Conservation (phyloP, 2,797 vertebrate genomes). For the Gymnoscopelus braueri region DNA sequence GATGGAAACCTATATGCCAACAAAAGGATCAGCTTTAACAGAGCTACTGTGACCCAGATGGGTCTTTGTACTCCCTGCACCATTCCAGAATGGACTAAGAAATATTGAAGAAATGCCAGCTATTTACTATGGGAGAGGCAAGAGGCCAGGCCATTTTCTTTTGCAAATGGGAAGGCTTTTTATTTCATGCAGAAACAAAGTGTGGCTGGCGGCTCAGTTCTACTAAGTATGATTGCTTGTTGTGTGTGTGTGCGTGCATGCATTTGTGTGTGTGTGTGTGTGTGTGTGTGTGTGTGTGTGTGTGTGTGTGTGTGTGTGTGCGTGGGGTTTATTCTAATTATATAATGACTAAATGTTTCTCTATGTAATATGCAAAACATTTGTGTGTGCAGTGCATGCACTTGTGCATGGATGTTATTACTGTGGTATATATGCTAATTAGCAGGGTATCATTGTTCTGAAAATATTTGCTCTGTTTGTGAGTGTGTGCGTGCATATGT, state of each 20-base stretch:
- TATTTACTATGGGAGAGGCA: slow-evolving; percentile 30
- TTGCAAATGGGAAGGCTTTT: slow-evolving; percentile 38
- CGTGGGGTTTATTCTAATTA: too few relatives aligned
- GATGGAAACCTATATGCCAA: slow-evolving; percentile 60
- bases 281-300: too few relatives aligned
- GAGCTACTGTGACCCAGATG: slow-evolving; percentile 63
- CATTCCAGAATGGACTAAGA: slow-evolving; percentile 46
- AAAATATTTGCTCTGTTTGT: neutral
- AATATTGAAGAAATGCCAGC: slow-evolving; percentile 34
- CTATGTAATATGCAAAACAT: too few relatives aligned
- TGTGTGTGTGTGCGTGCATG: slow-evolving; percentile 3
- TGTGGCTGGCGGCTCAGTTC: slow-evolving; percentile 33
- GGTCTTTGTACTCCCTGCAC: slow-evolving; percentile 47
- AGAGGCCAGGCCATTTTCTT: slow-evolving; percentile 24
- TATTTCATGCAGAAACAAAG: slow-evolving; percentile 40
- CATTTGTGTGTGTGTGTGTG: neutral
- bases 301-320: too few relatives aligned
- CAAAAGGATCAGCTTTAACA: slow-evolving; percentile 48
- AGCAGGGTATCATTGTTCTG: too few relatives aligned
- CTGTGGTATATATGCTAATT: too few relatives aligned
- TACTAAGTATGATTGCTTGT: slow-evolving; percentile 48
- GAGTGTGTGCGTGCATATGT: neutral
- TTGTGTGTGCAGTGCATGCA: too few relatives aligned
- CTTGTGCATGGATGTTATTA: too few relatives aligned
- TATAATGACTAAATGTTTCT: too few relatives aligned